Base-by-base conservation (phyloP, 1,140 invertebrate genomes). In the Brachionus rubens region DNA sequence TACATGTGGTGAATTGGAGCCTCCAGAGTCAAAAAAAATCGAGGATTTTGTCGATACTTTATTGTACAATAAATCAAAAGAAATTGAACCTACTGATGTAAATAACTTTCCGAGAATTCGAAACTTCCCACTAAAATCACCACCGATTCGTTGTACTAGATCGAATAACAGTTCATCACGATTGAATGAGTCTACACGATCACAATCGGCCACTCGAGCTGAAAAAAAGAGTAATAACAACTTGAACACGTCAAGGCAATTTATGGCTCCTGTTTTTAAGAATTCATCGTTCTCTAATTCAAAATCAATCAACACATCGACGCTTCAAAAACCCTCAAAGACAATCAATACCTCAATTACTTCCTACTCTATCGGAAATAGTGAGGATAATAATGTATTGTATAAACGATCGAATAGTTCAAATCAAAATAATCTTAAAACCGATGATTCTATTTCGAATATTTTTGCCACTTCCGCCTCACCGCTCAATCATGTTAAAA, bases 391-490 rank as follows among this genome's bases (percentile, higher is more conserved):
- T 21, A 43, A 41, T 41, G 12, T 65, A 19, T 14, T 43, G 9
- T 65, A 65, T 24, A 65, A 65, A 21, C 26, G 59, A 65, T 65
- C 59, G 21, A 65, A 65, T n/a, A 65, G 59, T 41, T 65, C 59
- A 43, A 43, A 65, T 14, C 40, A 65, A 24, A 65, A 65, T 46
- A 43, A 43, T 36, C 12, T 65, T 3, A 59, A 59, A 28, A 28
- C n/a, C 36, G 54, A 70, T 70, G 65, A 70, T 24, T 50, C 41
- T 0, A 70, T 47, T 33, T 70, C 65, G 21, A 30, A 46, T 21
- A 47, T 48, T 70, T 50, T 48, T 26, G 12, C 65, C 24, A 46
- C 41, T 21, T 48, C 65, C 0, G 21, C 41, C 21, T 59, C 54
- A 2, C 54, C 54, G 3, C 30, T 59, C 2, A 59, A 59, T 36